A percentile compares a stretch with the other conserved stretches of the same genome.
These are phyloP conservation scores for Thaleichthys pacificus DNA, from an alignment of 2,797 vertebrate genomes.

Conservation along the genomic window DNA sequence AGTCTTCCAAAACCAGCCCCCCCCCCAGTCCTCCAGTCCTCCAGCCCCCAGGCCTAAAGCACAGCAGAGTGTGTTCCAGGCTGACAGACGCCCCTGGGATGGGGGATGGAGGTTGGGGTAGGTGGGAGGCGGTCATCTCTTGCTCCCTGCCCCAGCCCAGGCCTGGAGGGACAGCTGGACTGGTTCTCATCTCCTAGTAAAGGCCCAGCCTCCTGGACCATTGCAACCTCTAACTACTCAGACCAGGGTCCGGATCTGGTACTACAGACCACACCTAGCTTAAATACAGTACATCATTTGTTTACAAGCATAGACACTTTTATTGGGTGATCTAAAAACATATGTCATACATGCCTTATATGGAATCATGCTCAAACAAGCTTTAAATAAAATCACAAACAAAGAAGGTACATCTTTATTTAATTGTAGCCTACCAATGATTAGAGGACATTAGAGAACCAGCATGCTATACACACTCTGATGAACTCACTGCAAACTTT, in stretches of 20 bases:
- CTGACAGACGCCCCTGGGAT: constrained; percentile 68
- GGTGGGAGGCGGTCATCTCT: constrained; percentile 53
- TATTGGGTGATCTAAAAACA: too few species aligned
- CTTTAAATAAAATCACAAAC: too few species aligned
- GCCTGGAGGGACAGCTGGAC: constrained; percentile 74
- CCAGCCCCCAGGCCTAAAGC: constrained; percentile 17
- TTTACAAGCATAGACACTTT: too few species aligned
- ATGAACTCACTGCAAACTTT: constrained; percentile 7
- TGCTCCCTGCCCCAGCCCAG: constrained; percentile 43
- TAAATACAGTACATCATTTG: too few species aligned
- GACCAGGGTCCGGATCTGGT: constrained; percentile 20
- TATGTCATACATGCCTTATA: too few species aligned
- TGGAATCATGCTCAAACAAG: too few species aligned
- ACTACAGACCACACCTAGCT: not conserved
- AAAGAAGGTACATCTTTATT: too few species aligned
- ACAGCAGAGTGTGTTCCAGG: constrained; percentile 45
- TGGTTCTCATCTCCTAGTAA: constrained; percentile 64
- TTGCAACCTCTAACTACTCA: constrained; percentile 22
- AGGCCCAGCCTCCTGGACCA: constrained; percentile 46
- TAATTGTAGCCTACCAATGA: too few species aligned
- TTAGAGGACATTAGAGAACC: too few species aligned
- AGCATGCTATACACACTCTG: constrained; percentile 24
- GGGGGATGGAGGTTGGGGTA: constrained; percentile 53
- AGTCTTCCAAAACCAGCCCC: constrained; percentile 10
- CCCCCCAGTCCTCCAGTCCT: constrained; percentile 26